Evolutionary conservation across 2,113 vertebrate species (phyloP).

Genomic region (Etia nguti): DNA sequence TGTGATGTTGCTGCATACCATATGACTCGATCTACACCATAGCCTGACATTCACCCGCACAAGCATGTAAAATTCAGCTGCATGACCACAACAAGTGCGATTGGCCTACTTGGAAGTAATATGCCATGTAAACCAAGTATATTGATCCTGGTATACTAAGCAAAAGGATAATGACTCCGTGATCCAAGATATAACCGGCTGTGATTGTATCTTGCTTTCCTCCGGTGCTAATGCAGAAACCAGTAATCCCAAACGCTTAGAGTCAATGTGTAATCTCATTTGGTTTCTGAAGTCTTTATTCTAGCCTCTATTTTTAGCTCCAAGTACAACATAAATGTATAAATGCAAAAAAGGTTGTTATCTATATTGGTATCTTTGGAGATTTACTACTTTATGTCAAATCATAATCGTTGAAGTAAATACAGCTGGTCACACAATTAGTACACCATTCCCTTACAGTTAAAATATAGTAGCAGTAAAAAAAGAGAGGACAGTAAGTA

Average conservation of each 20-base stretch:
- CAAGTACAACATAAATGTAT: not conserved
- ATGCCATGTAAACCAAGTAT: not conserved
- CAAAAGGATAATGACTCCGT: not conserved
- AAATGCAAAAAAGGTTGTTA: not conserved
- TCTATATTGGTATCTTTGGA: not conserved
- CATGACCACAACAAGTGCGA: not conserved
- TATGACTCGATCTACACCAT: not conserved
- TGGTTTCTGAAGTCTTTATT: not conserved
- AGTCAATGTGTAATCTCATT: not conserved
- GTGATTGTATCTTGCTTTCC: not conserved
- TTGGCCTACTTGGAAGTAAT: not conserved
- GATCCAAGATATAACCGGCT: not conserved
- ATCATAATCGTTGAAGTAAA: not conserved
- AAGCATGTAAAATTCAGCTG: not conserved
- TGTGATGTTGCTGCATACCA: not conserved
- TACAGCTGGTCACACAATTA: not conserved
- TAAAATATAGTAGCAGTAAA: not conserved
- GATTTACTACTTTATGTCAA: rapidly evolving
- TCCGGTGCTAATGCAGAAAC: not conserved
- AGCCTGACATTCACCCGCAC: not conserved
- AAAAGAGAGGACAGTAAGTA: not conserved
- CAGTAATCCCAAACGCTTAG: not conserved
- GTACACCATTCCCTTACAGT: not conserved
- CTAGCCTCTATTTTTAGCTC: not conserved
- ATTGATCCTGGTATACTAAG: not conserved